A percentile compares a stretch with the other conserved stretches of the same genome.
phyloP scores from a whole-genome alignment of 2,113 vertebrate genomes.

The Erythrocebus patas region DNA sequence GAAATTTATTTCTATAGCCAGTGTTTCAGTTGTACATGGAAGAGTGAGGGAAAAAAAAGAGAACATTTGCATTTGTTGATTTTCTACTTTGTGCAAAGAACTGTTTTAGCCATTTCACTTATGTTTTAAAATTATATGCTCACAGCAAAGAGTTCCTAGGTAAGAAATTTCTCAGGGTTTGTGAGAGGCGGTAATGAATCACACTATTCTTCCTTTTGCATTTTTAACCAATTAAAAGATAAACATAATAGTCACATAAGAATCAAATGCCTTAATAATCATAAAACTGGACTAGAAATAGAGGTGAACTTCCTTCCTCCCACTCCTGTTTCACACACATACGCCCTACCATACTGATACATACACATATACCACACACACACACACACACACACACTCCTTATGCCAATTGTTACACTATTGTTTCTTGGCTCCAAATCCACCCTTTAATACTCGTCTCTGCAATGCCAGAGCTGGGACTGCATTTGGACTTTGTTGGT shows the following conservation, averaged over 20 bases:
- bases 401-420: background rate
- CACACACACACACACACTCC: background rate
- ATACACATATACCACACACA: too few relatives aligned
- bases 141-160: background rate
- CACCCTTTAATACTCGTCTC: background rate
- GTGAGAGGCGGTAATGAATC: background rate
- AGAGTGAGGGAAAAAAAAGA: background rate
- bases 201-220: background rate
- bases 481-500: background rate
- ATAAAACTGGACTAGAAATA: background rate
- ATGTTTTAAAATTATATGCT: background rate
- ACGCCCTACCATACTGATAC: too few relatives aligned
- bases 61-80: background rate
- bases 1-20: background rate
- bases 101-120: background rate
- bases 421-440: background rate
- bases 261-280: background rate
- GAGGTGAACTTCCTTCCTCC: background rate
- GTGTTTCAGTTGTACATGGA: background rate
- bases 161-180: background rate
- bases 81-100: background rate
- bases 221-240: slow-evolving; percentile 3
- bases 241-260: background rate
- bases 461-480: background rate
- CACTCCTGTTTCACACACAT: background rate